A percentile compares a stretch with the other conserved stretches of the same genome.
phyloP scores from a whole-genome alignment of 1,140 invertebrate genomes.

The Lucilia cuprina region DNA sequence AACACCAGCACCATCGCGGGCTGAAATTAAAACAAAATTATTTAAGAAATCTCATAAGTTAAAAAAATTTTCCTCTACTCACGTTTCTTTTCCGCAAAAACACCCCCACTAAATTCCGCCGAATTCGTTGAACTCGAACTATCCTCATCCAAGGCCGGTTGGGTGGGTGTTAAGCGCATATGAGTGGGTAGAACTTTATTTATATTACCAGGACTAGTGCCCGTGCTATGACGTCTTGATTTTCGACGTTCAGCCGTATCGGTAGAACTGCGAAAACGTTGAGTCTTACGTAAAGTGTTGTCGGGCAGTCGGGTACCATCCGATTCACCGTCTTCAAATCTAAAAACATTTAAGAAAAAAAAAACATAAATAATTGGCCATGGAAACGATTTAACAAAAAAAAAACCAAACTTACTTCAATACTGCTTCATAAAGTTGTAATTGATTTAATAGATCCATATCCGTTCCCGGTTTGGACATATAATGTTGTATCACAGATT shows the following conservation, averaged over 20 bases:
- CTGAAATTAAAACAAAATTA: background rate
- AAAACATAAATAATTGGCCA: background rate
- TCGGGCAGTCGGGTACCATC: slow-evolving; percentile 69
- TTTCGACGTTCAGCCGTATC: slow-evolving; percentile 76
- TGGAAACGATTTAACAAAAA: too few species aligned
- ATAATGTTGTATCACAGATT: slow-evolving; percentile 88
- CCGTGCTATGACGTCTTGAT: slow-evolving; percentile 77
- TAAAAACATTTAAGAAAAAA: slow-evolving; percentile 31
- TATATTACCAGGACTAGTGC: slow-evolving; percentile 67
- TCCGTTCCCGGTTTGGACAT: slow-evolving; percentile 94
- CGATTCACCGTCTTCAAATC: slow-evolving; percentile 61
- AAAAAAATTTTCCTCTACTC: slow-evolving; percentile 20
- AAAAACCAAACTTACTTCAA: slow-evolving; percentile 72
- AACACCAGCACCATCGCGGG: slow-evolving; percentile 66
- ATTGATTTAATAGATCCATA: slow-evolving; percentile 89
- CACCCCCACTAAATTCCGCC: slow-evolving; percentile 53
- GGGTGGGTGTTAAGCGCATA: slow-evolving; percentile 53
- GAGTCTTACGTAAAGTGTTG: slow-evolving; percentile 80
- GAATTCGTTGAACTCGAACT: slow-evolving; percentile 60
- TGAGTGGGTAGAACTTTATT: slow-evolving; percentile 53
- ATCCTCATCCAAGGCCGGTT: slow-evolving; percentile 61
- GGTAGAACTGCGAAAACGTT: slow-evolving; percentile 69
- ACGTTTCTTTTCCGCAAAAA: slow-evolving; percentile 58
- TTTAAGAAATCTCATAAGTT: background rate
- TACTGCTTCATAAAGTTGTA: slow-evolving; percentile 95